Evolutionary conservation across 2,797 vertebrate genomes (phyloP), one percentile per base, ranked within the genome.

Genomic region (Notamacropus eugenii): DNA sequence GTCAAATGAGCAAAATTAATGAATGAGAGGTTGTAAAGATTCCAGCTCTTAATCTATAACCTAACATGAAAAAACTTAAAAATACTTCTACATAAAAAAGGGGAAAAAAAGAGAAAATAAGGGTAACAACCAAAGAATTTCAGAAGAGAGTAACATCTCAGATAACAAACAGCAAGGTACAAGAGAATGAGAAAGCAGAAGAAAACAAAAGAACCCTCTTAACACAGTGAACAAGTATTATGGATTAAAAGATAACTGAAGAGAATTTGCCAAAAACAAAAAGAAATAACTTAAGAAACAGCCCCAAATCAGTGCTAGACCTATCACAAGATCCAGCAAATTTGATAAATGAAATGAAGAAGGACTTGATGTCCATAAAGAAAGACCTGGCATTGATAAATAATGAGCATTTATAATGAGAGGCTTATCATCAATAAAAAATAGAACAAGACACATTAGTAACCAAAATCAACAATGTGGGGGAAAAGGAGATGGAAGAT

Each of bases 361-460:
- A 67, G 9, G 62, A 74, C 34, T 34, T 74, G 34, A 74, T 22
- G 34, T 74, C 16, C 16, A 5, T 74, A 74, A 74, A 74, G 62
- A 74, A 74, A 74, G 67, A 74, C n/a, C 67, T 74, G 67, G 67
- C n/a, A 74, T 74, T 74, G n/a, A 74, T 67, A 67, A 67, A 67
- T 74, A 74, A 16, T 74, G 16, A 40, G 34, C 67, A 74, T 40
- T 74, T 40, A 11, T 74, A 74, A 74, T 74, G 67, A 40, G 67
- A 74, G 67, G n/a, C n/a, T 74, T 74, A 74, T 74, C 62, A 67
- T 67, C 67, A 74, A 16, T 74, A 74, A 74, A 40, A 74, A 40
- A 74, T 74, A 74, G 13, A 74, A 22, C n/a, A 74, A 74, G 67
- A 74, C 67, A 40, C 2, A 74, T 74, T 74, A n/a, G 40, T 40